Evolutionary conservation across 2,113 vertebrate species (phyloP).

Genomic region (Notothenia rossii): DNA sequence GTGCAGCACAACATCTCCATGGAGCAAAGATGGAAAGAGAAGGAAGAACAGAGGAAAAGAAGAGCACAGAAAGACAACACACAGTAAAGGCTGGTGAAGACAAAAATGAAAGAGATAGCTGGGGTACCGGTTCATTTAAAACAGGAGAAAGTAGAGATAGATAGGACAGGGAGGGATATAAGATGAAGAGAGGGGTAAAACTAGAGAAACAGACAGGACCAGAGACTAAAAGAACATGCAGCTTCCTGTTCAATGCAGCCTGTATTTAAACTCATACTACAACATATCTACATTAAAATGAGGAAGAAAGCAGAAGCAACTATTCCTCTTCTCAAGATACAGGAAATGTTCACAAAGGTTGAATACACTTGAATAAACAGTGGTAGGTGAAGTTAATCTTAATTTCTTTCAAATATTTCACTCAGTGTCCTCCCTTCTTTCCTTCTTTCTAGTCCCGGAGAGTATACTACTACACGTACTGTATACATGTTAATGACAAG

Average conservation of each 20-base stretch:
- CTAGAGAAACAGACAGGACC: constrained; percentile 16
- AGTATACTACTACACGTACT: background rate
- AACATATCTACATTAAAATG: background rate
- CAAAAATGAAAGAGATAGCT: constrained; percentile 43
- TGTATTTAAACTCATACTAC: background rate
- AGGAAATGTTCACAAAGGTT: background rate
- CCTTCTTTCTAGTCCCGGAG: background rate
- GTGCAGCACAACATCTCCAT: constrained; percentile 98
- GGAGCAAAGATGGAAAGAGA: constrained; percentile 89
- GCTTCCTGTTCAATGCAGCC: background rate
- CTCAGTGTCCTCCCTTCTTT: too few relatives aligned
- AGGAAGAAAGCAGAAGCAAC: background rate
- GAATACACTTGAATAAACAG: background rate
- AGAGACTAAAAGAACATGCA: constrained; percentile 16
- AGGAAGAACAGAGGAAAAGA: constrained; percentile 63
- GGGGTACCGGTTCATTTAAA: background rate
- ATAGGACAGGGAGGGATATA: background rate
- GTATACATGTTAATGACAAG: background rate
- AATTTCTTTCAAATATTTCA: too few relatives aligned
- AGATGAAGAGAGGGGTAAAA: constrained; percentile 9
- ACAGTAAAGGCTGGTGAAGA: constrained; percentile 44
- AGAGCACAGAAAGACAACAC: constrained; percentile 65
- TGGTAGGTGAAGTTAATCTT: background rate
- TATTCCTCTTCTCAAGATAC: background rate
- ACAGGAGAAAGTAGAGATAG: background rate